Evolutionary conservation across 2,888 invertebrate genomes (phyloP).

Genomic region (Blastobasis lacticolella): DNA sequence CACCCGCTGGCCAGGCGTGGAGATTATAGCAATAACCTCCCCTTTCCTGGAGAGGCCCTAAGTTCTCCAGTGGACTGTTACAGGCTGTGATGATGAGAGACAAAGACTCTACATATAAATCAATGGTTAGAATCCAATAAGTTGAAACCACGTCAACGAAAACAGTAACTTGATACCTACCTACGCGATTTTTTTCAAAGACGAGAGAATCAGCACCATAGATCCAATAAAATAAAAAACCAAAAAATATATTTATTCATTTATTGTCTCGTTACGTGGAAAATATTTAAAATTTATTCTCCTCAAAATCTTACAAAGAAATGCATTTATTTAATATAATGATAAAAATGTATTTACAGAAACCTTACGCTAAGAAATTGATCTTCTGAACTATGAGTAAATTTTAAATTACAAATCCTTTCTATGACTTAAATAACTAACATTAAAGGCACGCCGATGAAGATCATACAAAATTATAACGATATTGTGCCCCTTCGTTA

Average conservation of each 20-base stretch:
- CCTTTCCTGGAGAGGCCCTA: no score
- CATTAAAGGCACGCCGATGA: slow-evolving; percentile 49
- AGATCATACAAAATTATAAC: slow-evolving; percentile 18
- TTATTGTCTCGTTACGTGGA: slow-evolving; percentile 69
- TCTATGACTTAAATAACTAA: slow-evolving; percentile 30
- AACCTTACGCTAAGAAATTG: slow-evolving; percentile 27
- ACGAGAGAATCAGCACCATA: no score
- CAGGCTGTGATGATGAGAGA: no score
- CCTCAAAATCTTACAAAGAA: slow-evolving; percentile 65
- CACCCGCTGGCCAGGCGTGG: no score
- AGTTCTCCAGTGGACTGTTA: no score
- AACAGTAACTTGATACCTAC: no score
- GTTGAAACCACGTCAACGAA: no score
- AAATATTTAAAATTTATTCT: slow-evolving; percentile 67
- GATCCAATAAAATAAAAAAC: slow-evolving; percentile 16
- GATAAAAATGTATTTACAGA: slow-evolving; percentile 67
- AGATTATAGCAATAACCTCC: no score
- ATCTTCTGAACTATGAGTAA: slow-evolving; percentile 29
- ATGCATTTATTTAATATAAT: slow-evolving; percentile 70
- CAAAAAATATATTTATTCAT: slow-evolving; percentile 51
- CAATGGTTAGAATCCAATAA: no score
- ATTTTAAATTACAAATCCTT: slow-evolving; percentile 54
- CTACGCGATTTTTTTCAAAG: no score
- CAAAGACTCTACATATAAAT: no score
- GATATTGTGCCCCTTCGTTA: slow-evolving; percentile 33